Evolutionary conservation across 2,888 invertebrate genomes (phyloP).

Genomic region (Heliconius cydno): DNA sequence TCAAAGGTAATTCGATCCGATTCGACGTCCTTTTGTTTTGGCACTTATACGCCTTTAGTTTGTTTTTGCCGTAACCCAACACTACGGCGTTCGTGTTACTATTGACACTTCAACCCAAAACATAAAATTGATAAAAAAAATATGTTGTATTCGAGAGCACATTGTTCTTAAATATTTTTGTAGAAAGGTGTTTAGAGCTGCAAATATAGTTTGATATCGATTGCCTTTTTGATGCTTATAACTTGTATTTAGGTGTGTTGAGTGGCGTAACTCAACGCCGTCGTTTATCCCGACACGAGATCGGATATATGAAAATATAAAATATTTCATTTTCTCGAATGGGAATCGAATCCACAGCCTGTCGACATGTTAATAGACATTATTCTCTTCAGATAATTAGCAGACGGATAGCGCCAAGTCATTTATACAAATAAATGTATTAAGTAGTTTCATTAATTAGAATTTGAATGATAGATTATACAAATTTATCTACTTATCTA

Average conservation of each 20-base stretch:
- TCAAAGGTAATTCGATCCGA: constrained; percentile 79
- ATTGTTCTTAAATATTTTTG: constrained; percentile 27
- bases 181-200: not conserved
- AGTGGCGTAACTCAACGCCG: too few species aligned
- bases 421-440: not conserved
- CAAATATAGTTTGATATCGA: not conserved
- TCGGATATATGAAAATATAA: too few species aligned
- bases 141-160: constrained; percentile 45
- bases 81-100: constrained; percentile 74
- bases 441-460: not conserved
- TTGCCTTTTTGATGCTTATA: not conserved
- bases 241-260: not conserved
- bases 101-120: constrained; percentile 82
- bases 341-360: too few species aligned
- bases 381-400: not conserved
- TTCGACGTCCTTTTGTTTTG: constrained; percentile 79
- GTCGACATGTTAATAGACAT: too few species aligned
- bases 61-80: constrained; percentile 75
- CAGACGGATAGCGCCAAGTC: not conserved
- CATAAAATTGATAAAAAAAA: constrained; percentile 62
- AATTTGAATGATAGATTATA: not conserved
- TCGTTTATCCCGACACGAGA: too few species aligned
- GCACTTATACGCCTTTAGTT: constrained; percentile 80
- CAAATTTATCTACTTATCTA: not conserved
- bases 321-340: too few species aligned